These are phyloP conservation scores for Myiotriccus ornatus DNA, from an alignment of 2,797 vertebrate species.

Conservation along the genomic window DNA sequence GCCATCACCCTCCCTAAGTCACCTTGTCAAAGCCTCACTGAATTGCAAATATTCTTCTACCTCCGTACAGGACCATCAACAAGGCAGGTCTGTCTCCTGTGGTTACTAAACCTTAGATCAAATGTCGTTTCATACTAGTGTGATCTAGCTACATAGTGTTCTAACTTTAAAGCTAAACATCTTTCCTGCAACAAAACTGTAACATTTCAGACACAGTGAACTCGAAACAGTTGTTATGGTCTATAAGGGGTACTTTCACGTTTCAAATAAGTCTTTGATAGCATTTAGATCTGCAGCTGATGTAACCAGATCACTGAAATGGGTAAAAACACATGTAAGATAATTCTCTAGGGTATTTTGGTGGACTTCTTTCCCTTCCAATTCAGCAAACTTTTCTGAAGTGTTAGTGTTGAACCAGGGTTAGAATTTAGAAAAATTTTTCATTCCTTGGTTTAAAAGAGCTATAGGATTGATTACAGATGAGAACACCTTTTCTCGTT, in stretches of 20 bases:
- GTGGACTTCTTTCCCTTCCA: background rate
- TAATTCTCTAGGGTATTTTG: background rate
- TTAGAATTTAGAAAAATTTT: background rate
- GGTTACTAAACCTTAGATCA: background rate
- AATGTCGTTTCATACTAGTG: background rate
- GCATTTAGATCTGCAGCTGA: background rate
- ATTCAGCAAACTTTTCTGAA: background rate
- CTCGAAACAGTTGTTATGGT: background rate
- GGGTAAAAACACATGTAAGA: background rate
- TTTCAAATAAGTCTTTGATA: background rate
- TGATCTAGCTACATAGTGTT: background rate
- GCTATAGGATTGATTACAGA: background rate
- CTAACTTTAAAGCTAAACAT: background rate
- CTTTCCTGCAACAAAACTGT: background rate
- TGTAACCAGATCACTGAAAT: background rate
- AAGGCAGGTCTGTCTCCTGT: background rate
- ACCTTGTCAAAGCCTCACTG: background rate
- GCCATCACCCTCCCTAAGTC: background rate
- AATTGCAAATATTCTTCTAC: background rate
- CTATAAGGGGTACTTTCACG: background rate
- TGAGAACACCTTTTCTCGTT: background rate
- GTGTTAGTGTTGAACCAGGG: background rate
- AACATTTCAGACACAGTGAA: background rate
- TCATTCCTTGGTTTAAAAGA: background rate
- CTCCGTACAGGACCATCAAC: background rate